Evolutionary conservation across 1,140 invertebrate genomes (phyloP).

Genomic region (Cotesia typhae): DNA sequence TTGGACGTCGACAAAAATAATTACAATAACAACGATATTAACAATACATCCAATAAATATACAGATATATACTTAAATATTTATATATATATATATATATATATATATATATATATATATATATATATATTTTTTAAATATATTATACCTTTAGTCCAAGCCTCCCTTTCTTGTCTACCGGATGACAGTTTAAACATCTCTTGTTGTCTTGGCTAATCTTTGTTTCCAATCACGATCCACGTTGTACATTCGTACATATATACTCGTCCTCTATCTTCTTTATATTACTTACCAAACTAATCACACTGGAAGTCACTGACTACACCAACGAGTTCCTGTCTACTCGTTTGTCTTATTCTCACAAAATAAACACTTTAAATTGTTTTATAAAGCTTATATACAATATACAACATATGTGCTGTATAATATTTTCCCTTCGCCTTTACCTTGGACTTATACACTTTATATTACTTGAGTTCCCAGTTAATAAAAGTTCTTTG

Average conservation of each 20-base stretch:
- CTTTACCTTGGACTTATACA: too few species aligned
- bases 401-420: too few species aligned
- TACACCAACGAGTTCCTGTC: background rate
- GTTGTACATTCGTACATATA: background rate
- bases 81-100: too few species aligned
- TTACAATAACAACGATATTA: background rate
- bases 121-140: background rate
- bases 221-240: constrained; percentile 33
- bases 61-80: background rate
- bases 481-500: too few species aligned
- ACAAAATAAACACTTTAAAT: background rate
- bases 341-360: background rate
- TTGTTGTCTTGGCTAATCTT: constrained; percentile 30
- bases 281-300: background rate
- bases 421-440: too few species aligned
- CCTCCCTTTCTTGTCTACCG: constrained; percentile 56
- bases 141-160: constrained; percentile 57
- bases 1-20: background rate
- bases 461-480: too few species aligned
- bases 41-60: constrained; percentile 12
- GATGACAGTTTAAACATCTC: constrained; percentile 59
- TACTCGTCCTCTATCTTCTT: background rate
- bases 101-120: background rate
- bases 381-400: background rate
- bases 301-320: background rate